phyloP scores from a whole-genome alignment of 2,113 vertebrate species.

The Turnix velox region DNA sequence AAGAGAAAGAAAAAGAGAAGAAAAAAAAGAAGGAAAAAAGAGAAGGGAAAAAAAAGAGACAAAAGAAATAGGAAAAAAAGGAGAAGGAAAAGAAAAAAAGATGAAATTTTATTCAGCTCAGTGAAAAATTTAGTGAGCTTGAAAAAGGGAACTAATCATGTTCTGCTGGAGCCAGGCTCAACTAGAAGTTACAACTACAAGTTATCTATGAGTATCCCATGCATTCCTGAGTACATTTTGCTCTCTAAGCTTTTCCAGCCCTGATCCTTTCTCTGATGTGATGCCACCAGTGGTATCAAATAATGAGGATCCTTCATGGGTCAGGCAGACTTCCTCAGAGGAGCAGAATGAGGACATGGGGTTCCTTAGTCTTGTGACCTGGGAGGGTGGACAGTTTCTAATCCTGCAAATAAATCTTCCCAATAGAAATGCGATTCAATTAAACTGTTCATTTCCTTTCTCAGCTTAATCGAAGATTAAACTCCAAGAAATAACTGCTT shows the following conservation, averaged over 20 bases:
- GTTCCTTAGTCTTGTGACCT: neutral
- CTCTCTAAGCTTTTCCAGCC: neutral
- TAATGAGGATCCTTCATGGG: neutral
- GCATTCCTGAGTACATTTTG: neutral
- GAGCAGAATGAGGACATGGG: neutral
- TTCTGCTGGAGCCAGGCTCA: neutral
- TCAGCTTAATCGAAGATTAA: conserved; percentile 48
- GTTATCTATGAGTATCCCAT: neutral
- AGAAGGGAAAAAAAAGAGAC: no score
- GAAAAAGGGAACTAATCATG: neutral
- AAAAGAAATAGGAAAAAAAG: no score
- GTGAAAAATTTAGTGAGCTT: neutral
- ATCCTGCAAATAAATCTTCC: conserved; percentile 33
- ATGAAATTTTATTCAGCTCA: neutral
- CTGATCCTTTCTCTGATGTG: neutral
- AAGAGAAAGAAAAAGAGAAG: no score
- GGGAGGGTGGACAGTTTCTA: conserved; percentile 1
- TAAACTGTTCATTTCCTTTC: conserved; percentile 54
- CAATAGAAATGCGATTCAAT: conserved; percentile 30
- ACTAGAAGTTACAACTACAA: neutral
- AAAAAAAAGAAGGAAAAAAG: no score
- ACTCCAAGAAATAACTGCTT: neutral
- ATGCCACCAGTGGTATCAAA: neutral
- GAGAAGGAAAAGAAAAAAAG: neutral
- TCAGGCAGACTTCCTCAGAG: neutral